phyloP scores from a whole-genome alignment of 2,888 invertebrate genomes.

The Platycnemis pennipes region DNA sequence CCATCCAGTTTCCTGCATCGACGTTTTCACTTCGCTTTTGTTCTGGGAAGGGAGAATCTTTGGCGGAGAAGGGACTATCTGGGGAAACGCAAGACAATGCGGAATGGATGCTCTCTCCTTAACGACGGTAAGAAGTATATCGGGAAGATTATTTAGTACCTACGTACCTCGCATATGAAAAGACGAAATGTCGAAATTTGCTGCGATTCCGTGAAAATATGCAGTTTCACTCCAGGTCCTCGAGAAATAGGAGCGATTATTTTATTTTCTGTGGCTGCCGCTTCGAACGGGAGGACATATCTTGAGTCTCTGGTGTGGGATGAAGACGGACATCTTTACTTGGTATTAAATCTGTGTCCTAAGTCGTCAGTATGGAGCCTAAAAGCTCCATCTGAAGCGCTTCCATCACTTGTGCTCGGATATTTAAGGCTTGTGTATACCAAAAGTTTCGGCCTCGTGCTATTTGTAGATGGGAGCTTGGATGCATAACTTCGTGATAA shows the following conservation, averaged over 20 bases:
- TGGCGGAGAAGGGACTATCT: not conserved
- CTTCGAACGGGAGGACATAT: not conserved
- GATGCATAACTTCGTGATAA: no score
- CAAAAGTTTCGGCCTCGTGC: no score
- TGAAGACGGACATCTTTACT: not conserved
- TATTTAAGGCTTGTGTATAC: no score
- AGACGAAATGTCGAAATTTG: not conserved
- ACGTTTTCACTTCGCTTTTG: slow-evolving; percentile 4
- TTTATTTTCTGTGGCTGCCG: not conserved
- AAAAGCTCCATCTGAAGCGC: no score
- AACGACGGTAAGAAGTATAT: not conserved
- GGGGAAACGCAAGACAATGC: not conserved
- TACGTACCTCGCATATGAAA: not conserved
- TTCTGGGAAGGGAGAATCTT: not conserved
- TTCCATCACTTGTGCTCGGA: no score
- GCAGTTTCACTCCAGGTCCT: not conserved
- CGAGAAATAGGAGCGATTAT: not conserved
- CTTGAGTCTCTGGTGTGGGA: not conserved
- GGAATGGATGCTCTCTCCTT: not conserved
- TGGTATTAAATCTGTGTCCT: not conserved
- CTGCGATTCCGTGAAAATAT: not conserved
- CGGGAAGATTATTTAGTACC: not conserved
- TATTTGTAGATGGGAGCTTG: no score
- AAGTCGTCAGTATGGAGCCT: not conserved
- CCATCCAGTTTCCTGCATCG: not conserved